phyloP scores from a whole-genome alignment of 2,797 vertebrate species.

The Tangara arthus region DNA sequence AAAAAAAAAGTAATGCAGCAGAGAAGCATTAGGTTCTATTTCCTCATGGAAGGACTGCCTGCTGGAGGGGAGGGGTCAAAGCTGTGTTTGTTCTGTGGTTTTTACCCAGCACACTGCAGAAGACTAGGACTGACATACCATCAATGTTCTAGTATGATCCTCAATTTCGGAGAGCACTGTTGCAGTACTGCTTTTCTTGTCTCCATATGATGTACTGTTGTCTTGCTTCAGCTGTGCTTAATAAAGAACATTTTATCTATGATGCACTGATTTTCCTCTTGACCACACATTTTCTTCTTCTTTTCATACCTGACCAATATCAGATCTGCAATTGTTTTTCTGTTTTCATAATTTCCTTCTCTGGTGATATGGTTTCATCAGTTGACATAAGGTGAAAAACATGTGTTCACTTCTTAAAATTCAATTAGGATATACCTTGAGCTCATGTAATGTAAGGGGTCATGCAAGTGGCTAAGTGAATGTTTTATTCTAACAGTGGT shows the following conservation, averaged over 20 bases:
- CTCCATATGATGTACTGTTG: fast-evolving
- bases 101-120: neutral
- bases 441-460: fast-evolving
- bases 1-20: neutral
- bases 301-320: too few species aligned
- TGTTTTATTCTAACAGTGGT: neutral
- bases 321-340: neutral
- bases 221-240: neutral
- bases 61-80: neutral
- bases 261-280: neutral
- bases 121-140: neutral
- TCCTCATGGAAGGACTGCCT: fast-evolving
- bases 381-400: neutral
- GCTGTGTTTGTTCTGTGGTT: neutral
- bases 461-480: neutral
- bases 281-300: neutral
- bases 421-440: neutral
- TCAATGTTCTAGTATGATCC: neutral
- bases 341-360: neutral
- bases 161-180: neutral
- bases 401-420: neutral
- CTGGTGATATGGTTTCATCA: neutral
- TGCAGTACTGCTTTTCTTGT: neutral
- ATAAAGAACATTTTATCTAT: neutral
- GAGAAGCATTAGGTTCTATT: neutral